These are phyloP conservation scores for Pediacus dermestoides DNA, from an alignment of 2,888 invertebrate genomes.

Conservation along the genomic window DNA sequence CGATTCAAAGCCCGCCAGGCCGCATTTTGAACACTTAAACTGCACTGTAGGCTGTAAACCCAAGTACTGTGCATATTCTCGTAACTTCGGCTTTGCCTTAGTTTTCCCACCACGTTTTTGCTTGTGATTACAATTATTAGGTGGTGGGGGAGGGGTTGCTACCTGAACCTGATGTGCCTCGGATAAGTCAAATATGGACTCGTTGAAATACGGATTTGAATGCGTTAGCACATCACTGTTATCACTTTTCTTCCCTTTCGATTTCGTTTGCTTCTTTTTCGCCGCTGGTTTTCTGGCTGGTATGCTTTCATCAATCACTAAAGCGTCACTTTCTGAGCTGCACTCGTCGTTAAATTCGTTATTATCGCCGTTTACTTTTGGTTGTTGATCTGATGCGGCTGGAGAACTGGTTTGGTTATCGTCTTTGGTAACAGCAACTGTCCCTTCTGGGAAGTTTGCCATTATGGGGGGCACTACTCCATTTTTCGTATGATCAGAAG, in stretches of 20 bases:
- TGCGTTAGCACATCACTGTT: constrained; percentile 28
- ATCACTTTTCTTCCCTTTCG: constrained; percentile 5
- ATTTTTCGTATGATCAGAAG: constrained; percentile 37
- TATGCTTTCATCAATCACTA: constrained; percentile 46
- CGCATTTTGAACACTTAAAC: constrained; percentile 72
- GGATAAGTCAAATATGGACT: constrained; percentile 47
- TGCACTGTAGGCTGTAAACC: constrained; percentile 69
- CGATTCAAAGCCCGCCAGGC: constrained; percentile 63
- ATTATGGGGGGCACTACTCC: constrained; percentile 39
- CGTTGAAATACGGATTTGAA: constrained; percentile 47
- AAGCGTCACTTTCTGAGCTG: constrained; percentile 47
- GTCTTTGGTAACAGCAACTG: constrained; percentile 25
- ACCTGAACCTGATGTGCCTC: constrained; percentile 35
- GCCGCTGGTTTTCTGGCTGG: constrained; percentile 28
- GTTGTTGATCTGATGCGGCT: constrained; percentile 12
- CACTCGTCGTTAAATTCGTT: constrained; percentile 28
- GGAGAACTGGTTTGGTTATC: constrained; percentile 16
- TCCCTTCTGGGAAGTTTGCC: constrained; percentile 44
- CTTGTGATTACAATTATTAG: too few relatives aligned
- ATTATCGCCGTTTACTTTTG: constrained; percentile 10
- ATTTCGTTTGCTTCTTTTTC: constrained; percentile 10
- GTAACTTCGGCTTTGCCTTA: constrained; percentile 40
- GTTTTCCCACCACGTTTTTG: constrained; percentile 26
- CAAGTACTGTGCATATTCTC: constrained; percentile 69
- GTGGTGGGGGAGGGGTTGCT: constrained; percentile 4